Base-by-base conservation (phyloP, 23 tunicate species). In the Halocynthia roretzi region DNA sequence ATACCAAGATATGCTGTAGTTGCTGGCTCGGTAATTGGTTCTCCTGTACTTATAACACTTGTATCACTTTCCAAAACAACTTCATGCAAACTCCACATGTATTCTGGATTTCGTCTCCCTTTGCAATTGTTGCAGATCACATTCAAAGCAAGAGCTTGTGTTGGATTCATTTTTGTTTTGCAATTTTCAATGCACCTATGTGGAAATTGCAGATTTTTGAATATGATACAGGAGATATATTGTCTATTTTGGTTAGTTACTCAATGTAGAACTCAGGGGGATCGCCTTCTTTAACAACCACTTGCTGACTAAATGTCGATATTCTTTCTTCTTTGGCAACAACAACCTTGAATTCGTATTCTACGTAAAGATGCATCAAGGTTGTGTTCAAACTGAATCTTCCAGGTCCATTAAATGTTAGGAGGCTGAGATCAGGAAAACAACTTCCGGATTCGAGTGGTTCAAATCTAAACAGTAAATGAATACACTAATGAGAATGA, bases 261-360 rank as follows among this genome's bases (percentile, higher is more conserved):
- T 80, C 78, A 61, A 94, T 88, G 60, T 71, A 86, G 61, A 94
- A 88, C 66, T 94, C 99, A 8, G 99, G 99, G 6, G 99, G 99
- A 75, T 94, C 94, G 8, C 99, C 99, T 72, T 88, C 99, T 55
- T 87, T 88, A 6, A 88, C 99, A 8, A 84, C 71, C 22, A 94
- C 85, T 52, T 76, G 77, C 56, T 94, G 99, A 50, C 44, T 58
- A 69, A 88, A 94, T 62, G 77, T 71, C 55, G 67, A 55, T n/a
- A 75, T 31, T 31, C 93, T 71, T 14, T 67, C 56, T 10, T 83
- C 91, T 72, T 94, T 94, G 51, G 65, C 73, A 76, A 84, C 95
- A 50, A 85, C 70, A 11, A 94, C 89, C 54, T 64, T 44, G 72
- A 85, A 81, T 51, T 74, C 82, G 68, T 87, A 94, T 8, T 82